Base-by-base conservation (phyloP, 2,797 vertebrate genomes). In the Echiichthys vipera region DNA sequence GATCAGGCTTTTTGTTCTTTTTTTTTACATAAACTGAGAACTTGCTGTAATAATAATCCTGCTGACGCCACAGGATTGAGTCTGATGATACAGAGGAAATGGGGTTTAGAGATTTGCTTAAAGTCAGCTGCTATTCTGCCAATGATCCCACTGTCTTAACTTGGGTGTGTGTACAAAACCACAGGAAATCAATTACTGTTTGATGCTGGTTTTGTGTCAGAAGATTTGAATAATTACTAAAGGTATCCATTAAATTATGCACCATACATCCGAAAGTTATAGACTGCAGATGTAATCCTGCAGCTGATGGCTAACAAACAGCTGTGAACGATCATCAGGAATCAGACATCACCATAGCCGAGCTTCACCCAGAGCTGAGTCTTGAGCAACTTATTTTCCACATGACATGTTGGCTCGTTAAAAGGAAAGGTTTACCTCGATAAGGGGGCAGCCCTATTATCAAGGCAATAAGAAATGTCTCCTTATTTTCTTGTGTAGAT, bases 71-170 rank as follows among this genome's bases (percentile, higher is more conserved):
- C 36, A 8, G 29, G 27, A 27, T 62, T 30, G 27, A 45, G 62
- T 56, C 32, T 57, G 43, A 71, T 67, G 45, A 75, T 56, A 49
- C 25, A 34, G 25, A 39, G 67, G 37, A 67, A 53, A 45, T 25
- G n/a, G 22, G 7, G 20, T 46, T 39, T 62, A 17, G 22, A 43
- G 34, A 63, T 63, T 30, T 39, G 34, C 24, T 34, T 47, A 59
- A 65, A 25, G 27, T 47, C 25, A 14, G 56, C 49, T 30, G 11
- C 46, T 30, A 2, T n/a, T 18, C 39, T 46, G 24, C 7, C 42
- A 55, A 55, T n/a, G 15, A 71, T 62, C 49, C 50, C 49, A 24
- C 22, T n/a, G 32, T 54, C 27, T 47, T 27, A 11, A 37, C 18
- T 43, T 37, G 7, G 46, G 18, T 20, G 36, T 39, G 18, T 15